A percentile compares a stretch with the other conserved stretches of the same genome.
Evolutionary conservation across 2,888 invertebrate genomes (phyloP).

Genomic region (Mayetiola destructor): DNA sequence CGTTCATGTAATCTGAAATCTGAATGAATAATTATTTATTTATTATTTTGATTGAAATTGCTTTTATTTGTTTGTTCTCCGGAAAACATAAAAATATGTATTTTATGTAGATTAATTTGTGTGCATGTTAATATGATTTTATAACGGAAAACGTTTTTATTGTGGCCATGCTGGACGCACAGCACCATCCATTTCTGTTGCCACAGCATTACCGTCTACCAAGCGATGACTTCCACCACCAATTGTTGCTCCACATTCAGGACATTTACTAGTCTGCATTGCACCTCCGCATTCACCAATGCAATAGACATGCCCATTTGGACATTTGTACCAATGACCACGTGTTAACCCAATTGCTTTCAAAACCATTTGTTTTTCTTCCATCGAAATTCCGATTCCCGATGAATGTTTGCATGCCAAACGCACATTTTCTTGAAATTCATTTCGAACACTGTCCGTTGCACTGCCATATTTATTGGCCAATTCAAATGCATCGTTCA

Average conservation of each 20-base stretch:
- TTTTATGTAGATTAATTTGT: too few species aligned
- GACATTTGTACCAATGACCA: constrained; percentile 13
- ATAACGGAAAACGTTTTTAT: too few species aligned
- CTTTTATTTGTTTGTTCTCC: too few species aligned
- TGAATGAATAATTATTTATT: too few species aligned
- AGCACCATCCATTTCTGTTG: constrained; percentile 14
- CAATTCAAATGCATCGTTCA: not conserved
- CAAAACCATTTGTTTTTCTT: constrained; percentile 11
- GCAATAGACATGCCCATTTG: constrained; percentile 7
- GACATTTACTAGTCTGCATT: constrained; percentile 2
- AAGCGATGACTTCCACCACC: constrained; percentile 4
- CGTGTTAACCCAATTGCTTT: not conserved
- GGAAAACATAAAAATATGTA: too few species aligned
- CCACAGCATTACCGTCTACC: not conserved
- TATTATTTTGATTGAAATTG: too few species aligned
- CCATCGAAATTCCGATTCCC: constrained; percentile 4
- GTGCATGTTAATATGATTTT: too few species aligned
- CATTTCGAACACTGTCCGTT: not conserved
- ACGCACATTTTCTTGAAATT: not conserved
- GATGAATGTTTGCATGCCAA: not conserved
- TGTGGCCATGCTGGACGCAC: constrained; percentile 2
- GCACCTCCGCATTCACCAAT: constrained; percentile 14
- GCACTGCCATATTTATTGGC: not conserved
- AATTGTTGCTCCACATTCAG: constrained; percentile 5
- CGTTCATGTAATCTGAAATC: too few species aligned